Conservation (phyloP, 1,140 invertebrate species). For the Drosophila arawakana region DNA sequence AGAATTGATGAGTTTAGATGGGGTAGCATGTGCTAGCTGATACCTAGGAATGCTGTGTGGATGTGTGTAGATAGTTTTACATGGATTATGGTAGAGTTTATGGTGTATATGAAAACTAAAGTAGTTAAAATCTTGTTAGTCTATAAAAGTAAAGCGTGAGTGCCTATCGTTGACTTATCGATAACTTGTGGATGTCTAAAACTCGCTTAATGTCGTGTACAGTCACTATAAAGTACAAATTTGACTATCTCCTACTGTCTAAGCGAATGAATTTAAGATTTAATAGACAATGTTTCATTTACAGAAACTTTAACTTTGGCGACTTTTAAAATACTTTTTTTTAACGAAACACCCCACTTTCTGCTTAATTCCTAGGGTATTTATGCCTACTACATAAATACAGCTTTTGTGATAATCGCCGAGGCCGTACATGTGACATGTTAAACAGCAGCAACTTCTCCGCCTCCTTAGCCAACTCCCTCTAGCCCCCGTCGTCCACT, state of each 20-base stretch:
- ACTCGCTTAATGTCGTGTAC: too few relatives aligned
- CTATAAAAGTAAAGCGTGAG: background rate
- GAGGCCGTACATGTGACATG: constrained; percentile 53
- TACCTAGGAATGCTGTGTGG: constrained; percentile 4
- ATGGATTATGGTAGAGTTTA: too few relatives aligned
- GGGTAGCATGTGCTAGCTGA: background rate
- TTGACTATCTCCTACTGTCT: too few relatives aligned
- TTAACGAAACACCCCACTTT: constrained; percentile 5
- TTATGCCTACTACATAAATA: constrained; percentile 17
- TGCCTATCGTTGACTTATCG: background rate
- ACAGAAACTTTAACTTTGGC: too few relatives aligned
- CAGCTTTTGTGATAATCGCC: constrained; percentile 45
- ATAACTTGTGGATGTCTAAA: background rate
- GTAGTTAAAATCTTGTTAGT: background rate
- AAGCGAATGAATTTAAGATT: too few relatives aligned
- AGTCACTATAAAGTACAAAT: too few relatives aligned
- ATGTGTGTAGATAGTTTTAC: background rate
- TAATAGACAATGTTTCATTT: too few relatives aligned
- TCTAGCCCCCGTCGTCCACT: background rate
- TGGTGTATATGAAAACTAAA: too few relatives aligned
- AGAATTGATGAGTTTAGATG: constrained; percentile 34
- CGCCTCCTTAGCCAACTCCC: background rate
- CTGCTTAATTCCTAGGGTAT: constrained; percentile 8
- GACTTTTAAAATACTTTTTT: too few relatives aligned
- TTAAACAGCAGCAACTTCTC: constrained; percentile 43